Evolutionary conservation across 2,113 vertebrate species (phyloP).

Genomic region (Upupa epops): DNA sequence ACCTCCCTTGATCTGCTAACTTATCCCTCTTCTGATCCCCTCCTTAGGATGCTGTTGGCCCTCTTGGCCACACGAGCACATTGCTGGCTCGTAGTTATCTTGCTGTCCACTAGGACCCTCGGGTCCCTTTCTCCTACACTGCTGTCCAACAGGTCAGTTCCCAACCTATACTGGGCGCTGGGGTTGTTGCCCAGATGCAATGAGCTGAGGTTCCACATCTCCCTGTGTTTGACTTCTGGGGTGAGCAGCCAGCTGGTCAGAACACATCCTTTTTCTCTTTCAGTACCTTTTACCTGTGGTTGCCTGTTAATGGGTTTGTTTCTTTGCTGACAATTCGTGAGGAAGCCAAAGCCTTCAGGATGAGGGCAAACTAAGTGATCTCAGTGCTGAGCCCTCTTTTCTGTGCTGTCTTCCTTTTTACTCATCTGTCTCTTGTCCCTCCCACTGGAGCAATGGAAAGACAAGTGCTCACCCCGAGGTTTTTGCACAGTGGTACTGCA

Average conservation of each 20-base stretch:
- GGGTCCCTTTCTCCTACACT: too few species aligned
- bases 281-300: background rate
- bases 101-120: too few species aligned
- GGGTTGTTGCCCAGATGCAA: too few species aligned
- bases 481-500: fast-evolving
- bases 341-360: background rate
- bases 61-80: too few species aligned
- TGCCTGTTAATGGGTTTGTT: background rate
- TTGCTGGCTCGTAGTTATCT: too few species aligned
- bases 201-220: background rate
- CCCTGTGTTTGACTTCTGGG: background rate
- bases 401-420: background rate
- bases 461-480: fast-evolving
- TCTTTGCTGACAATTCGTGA: background rate
- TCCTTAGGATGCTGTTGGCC: too few species aligned
- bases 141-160: too few species aligned
- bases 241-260: background rate
- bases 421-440: background rate
- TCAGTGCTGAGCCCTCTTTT: background rate
- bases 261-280: background rate
- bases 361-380: background rate
- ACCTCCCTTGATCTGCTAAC: too few species aligned
- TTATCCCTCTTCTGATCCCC: too few species aligned
- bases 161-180: too few species aligned
- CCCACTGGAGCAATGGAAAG: background rate